Evolutionary conservation across 2,888 invertebrate genomes (phyloP), one percentile per base, ranked within the genome.

Genomic region (Lysandra bellargus): DNA sequence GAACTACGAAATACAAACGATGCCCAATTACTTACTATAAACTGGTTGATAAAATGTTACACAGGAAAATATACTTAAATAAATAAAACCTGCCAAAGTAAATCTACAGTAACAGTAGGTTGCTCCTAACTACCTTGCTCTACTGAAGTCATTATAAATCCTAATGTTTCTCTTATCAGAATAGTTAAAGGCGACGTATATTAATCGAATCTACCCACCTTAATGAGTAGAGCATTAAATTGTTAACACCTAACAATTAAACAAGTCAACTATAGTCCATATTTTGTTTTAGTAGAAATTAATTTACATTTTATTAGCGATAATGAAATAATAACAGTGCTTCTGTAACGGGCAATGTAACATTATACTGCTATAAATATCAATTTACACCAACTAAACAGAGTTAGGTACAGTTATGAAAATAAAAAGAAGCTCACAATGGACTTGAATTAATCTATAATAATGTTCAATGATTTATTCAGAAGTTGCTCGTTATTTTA

Each of bases 271-370:
- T 64, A 64, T 30, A 37, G 5, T 33, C 64, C 12, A 69, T 69
- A 23, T 23, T 23, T 69, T 33, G 69, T 69, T 69, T 37, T 37
- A 69, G 69, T 69, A 17, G 2, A 4, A 69, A 69, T 69, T 37
- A 69, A 53, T 53, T 75, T 53, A 23, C 53, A 53, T 44, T 14
- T 75, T 49, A 75, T 75, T 75, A 75, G 30, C 23, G 23, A 44
- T 75, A 75, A 53, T 75, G 75, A 75, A 75, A 75, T 75, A 75
- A 75, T 75, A 30, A 14, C 30, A 57, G 76, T 57, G 57, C 30
- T 57, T 57, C 17, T 76, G 57, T 53, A 75, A 75, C 33, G 76
- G 57, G 33, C 74, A 44, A 53, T 76, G 76, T 76, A 76, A 76
- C 30, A 30, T 33, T 33, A 76, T 57, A 76, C 57, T 4, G 33